Conservation (phyloP, 2,797 vertebrate genomes). For the Enteromius mattozi region DNA sequence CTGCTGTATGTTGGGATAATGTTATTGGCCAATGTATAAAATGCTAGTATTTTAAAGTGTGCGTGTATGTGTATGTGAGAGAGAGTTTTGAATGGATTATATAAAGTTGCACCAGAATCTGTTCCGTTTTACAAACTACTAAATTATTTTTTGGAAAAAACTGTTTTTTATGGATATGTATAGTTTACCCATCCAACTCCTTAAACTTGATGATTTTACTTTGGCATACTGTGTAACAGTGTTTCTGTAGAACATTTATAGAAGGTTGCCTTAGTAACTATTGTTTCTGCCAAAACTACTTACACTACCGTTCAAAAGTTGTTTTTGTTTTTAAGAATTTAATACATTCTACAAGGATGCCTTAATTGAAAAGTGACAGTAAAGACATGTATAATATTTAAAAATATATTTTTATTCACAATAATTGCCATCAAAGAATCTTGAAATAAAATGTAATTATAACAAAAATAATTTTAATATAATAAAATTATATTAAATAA, state of each 20-base stretch:
- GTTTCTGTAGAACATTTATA: background rate
- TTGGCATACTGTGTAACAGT: background rate
- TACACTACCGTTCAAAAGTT: background rate
- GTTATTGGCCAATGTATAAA: background rate
- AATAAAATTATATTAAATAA: background rate
- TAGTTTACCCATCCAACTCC: conserved; percentile 20
- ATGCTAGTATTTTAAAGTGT: background rate
- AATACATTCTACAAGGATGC: background rate
- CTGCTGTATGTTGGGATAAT: background rate
- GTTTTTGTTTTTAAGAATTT: background rate
- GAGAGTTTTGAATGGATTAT: background rate
- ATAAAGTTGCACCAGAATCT: conserved; percentile 6
- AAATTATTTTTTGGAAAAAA: background rate
- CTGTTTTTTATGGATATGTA: conserved; percentile 24
- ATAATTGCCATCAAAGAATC: background rate
- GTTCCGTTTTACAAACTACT: conserved; percentile 16
- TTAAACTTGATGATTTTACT: conserved; percentile 30
- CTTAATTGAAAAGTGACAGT: background rate
- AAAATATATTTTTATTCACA: background rate
- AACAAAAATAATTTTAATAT: background rate
- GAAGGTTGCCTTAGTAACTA: background rate
- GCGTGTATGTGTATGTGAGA: background rate
- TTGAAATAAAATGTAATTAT: background rate
- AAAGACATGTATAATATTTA: background rate
- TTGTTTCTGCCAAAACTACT: conserved; percentile 25